Evolutionary conservation across 2,113 vertebrate genomes (phyloP).

Genomic region (Coryphaenoides rupestris): DNA sequence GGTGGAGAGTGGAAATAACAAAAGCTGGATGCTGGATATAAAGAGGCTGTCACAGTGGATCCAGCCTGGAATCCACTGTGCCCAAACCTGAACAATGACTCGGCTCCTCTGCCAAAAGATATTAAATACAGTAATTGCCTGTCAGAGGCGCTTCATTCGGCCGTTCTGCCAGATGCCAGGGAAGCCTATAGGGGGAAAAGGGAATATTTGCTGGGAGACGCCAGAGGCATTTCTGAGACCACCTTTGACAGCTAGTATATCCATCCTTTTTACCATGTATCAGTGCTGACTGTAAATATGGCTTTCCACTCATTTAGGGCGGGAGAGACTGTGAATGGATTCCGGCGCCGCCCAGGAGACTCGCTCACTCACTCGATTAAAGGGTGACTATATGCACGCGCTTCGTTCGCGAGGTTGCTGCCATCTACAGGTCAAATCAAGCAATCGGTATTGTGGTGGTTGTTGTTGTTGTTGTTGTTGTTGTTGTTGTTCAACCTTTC

Average conservation of each 20-base stretch:
- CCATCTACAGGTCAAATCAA: no score
- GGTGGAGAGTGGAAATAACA: no score
- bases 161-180: background rate
- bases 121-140: slow-evolving; percentile 47
- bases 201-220: slow-evolving; percentile 15
- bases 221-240: slow-evolving; percentile 19
- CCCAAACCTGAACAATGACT: slow-evolving; percentile 32
- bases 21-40: slow-evolving; percentile 16
- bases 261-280: slow-evolving; percentile 14
- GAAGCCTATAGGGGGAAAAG: background rate
- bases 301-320: slow-evolving; percentile 7
- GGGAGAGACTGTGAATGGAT: no score
- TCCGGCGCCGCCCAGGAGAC: no score
- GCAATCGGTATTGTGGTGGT: no score
- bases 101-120: slow-evolving; percentile 32
- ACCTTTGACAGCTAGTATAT: slow-evolving; percentile 12
- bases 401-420: no score
- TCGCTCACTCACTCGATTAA: no score
- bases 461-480: no score
- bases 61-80: slow-evolving; percentile 19
- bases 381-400: no score
- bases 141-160: slow-evolving; percentile 19
- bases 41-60: slow-evolving; percentile 31
- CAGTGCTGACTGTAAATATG: background rate
- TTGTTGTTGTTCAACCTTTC: no score